phyloP scores from a whole-genome alignment of 2,113 vertebrate species.

The Choloepus hoffmanni region DNA sequence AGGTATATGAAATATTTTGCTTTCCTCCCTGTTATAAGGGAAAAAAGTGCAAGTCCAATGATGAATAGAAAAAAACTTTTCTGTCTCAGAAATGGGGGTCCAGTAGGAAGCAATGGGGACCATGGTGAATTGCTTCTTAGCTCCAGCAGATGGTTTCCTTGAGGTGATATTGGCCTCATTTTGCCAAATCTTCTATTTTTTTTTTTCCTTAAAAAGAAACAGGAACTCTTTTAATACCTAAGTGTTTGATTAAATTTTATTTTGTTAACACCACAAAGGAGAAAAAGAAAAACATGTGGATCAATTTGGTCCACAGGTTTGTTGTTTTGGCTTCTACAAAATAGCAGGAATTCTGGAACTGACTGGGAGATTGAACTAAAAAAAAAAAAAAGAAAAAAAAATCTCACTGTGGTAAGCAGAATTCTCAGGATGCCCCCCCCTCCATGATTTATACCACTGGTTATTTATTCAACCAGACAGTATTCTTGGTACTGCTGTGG shows the following conservation, averaged over 20 bases:
- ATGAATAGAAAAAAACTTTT: background rate
- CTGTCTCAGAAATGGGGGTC: background rate
- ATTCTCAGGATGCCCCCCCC: background rate
- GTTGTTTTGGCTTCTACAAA: background rate
- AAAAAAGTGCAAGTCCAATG: background rate
- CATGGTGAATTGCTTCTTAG: background rate
- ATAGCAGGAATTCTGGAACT: background rate
- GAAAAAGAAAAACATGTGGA: background rate
- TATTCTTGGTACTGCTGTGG: background rate
- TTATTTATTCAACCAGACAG: background rate
- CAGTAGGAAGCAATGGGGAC: too few relatives aligned
- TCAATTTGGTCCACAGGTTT: background rate
- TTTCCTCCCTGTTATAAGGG: background rate
- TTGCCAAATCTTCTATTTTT: background rate
- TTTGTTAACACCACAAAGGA: background rate
- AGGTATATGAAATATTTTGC: background rate
- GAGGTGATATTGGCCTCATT: background rate
- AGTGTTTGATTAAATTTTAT: background rate
- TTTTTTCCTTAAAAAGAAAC: background rate
- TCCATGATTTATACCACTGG: background rate
- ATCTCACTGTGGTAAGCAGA: too few relatives aligned
- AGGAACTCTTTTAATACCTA: background rate
- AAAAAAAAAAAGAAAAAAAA: background rate
- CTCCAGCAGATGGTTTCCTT: background rate
- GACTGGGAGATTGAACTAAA: background rate